Conservation (phyloP, 1,140 invertebrate species). For the Megalonaias nervosa region DNA sequence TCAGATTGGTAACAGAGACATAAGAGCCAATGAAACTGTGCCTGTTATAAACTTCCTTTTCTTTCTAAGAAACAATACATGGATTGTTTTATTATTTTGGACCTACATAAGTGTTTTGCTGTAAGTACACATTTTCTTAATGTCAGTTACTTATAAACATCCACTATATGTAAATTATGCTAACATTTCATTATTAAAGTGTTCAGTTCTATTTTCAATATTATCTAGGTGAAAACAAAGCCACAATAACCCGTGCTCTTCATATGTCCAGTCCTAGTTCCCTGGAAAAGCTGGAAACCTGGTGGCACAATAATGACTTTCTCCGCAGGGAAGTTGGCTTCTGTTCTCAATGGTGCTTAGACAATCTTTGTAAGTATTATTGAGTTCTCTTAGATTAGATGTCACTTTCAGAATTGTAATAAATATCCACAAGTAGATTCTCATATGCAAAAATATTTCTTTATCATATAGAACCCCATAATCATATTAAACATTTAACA, state of each 20-base stretch:
- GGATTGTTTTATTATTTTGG: neutral
- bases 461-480: too few species aligned
- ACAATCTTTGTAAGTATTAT: constrained; percentile 89
- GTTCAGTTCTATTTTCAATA: constrained; percentile 37
- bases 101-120: neutral
- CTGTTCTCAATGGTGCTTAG: constrained; percentile 93
- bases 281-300: constrained; percentile 51
- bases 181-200: neutral
- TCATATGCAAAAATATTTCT: too few species aligned
- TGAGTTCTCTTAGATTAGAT: neutral
- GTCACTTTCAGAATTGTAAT: too few species aligned
- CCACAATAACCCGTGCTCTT: constrained; percentile 79
- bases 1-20: too few species aligned
- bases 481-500: too few species aligned
- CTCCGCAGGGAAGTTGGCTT: constrained; percentile 90
- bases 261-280: constrained; percentile 43
- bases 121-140: neutral
- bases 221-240: constrained; percentile 85
- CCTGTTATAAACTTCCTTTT: too few species aligned
- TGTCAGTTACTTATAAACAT: neutral
- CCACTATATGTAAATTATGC: neutral
- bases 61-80: too few species aligned
- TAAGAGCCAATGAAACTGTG: too few species aligned
- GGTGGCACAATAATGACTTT: constrained; percentile 74
- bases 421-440: too few species aligned